Evolutionary conservation across 2,888 invertebrate genomes (phyloP), one percentile per base, ranked within the genome.

Genomic region (Ichneumoninae sp.): DNA sequence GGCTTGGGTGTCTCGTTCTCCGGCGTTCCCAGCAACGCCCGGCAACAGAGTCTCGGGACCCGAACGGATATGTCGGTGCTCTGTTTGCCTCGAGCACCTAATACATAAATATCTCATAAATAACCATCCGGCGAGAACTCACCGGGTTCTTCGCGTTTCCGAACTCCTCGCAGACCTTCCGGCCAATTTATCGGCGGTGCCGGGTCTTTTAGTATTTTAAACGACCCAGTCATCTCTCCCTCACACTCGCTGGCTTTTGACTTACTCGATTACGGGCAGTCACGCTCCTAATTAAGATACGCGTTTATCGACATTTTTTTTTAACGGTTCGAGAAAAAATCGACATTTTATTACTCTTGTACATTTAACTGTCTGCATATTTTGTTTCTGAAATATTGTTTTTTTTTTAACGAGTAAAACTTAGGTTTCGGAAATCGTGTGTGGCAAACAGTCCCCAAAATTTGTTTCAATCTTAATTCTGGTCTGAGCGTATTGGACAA

Each of bases 81-180:
- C 62, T 65, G 62, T 74, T 86, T 70, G 77, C 84, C 80, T 71
- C 75, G 76, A 84, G 84, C 80, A 74, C 82, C 90, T 90, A 89
- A 90, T 91, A 90, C 92, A 91, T 91, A 90, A 91, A 91, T 90
- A 90, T 88, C 91, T 88, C 91, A 87, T 91, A 91, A 91, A 92
- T 91, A 92, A 91, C 89, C 80, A 83, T 85, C 78, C 81, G 57
- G 82, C 75, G 82, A 69, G 82, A 76, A 69, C 47, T 50, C 66
- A 70, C 82, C 40, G n/a, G 62, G 65, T 47, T 78, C 83, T 83
- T 77, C 83, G 22, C 76, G 75, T 66, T 84, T 75, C 70, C 60
- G 79, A 76, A 75, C 57, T 54, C 65, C 33, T 70, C 50, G 57
- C 44, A 72, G 52, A 68, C 83, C 83, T 83, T 66, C 47, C 44